Conservation (phyloP, 2,113 vertebrate species). For the Micronisus gabar region DNA sequence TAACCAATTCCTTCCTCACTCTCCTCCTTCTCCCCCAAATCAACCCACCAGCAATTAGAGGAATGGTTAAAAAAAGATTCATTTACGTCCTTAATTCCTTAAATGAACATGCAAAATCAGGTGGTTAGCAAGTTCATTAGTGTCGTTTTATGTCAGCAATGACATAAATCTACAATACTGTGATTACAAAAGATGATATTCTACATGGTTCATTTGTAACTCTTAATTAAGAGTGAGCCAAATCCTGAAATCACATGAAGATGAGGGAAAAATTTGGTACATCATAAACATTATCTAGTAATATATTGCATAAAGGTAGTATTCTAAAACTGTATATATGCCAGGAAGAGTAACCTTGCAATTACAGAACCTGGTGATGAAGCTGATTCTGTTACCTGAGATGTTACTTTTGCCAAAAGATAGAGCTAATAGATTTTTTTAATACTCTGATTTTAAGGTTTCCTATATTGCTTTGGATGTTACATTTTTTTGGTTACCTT, state of each 20-base stretch:
- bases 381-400: neutral
- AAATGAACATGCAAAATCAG: neutral
- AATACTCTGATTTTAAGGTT: neutral
- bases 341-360: neutral
- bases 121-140: neutral
- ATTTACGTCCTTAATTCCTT: neutral
- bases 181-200: neutral
- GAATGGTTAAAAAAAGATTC: neutral
- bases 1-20: neutral
- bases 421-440: neutral
- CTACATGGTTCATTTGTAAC: neutral
- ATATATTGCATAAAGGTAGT: neutral
- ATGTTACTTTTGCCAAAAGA: neutral
- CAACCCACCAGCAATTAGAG: neutral
- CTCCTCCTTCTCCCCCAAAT: neutral
- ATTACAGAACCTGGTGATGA: neutral
- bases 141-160: neutral
- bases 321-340: neutral
- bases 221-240: neutral
- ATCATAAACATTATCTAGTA: neutral
- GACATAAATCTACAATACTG: neutral
- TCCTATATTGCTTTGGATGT: neutral
- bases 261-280: neutral
- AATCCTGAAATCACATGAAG: neutral
- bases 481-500: neutral